Conservation (phyloP, 2,888 invertebrate species). For the Oxytorus armatus region DNA sequence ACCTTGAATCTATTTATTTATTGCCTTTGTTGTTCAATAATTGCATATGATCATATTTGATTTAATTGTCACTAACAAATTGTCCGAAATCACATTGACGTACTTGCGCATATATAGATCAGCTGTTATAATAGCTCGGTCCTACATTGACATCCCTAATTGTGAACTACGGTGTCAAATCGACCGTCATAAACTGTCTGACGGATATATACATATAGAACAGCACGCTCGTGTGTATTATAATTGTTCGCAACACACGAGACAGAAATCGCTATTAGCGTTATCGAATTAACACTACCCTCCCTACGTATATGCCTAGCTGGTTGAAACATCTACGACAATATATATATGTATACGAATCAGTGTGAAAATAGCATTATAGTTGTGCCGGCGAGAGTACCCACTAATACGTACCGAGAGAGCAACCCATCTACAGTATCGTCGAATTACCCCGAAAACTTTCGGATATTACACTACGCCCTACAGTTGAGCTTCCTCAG, state of each 20-base stretch:
- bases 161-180: constrained; percentile 16
- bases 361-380: not conserved
- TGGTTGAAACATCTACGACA: constrained; percentile 15
- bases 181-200: constrained; percentile 13
- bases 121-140: not conserved
- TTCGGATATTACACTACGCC: constrained; percentile 35
- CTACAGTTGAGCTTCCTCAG: constrained; percentile 7
- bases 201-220: not conserved
- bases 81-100: no score
- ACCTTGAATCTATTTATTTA: no score
- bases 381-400: constrained; percentile 32
- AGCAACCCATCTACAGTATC: constrained; percentile 7
- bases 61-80: no score
- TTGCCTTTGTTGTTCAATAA: no score
- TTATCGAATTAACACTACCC: constrained; percentile 63
- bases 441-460: constrained; percentile 61
- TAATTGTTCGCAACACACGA: constrained; percentile 54
- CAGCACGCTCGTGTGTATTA: constrained; percentile 29
- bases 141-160: constrained; percentile 1
- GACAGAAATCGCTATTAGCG: constrained; percentile 60
- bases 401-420: constrained; percentile 33
- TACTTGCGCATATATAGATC: not conserved
- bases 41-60: no score
- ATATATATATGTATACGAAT: constrained; percentile 17
- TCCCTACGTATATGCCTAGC: constrained; percentile 24